These are phyloP conservation scores for Geodia barretti DNA, from an alignment of 37 sponge, comb jelly and placozoan genomes.

Conservation along the genomic window DNA sequence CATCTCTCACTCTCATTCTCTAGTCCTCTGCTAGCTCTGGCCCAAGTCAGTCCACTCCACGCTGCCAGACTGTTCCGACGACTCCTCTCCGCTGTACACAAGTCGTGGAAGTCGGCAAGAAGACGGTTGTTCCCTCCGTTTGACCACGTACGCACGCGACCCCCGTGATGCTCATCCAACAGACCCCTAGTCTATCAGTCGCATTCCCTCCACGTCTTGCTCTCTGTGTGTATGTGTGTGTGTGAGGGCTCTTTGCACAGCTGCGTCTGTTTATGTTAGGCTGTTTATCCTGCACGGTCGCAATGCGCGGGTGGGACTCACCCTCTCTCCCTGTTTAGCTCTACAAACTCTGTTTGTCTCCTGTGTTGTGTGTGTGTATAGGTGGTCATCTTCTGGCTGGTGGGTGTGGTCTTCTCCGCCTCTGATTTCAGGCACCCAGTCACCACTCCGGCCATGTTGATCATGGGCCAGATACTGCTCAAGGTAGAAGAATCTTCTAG, in stretches of 20 bases:
- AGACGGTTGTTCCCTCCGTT: background rate
- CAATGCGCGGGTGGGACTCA: no score
- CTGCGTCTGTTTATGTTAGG: no score
- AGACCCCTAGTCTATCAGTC: no score
- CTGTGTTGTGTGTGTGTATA: constrained; percentile 3
- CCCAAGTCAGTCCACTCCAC: constrained; percentile 11
- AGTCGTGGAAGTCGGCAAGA: constrained; percentile 17
- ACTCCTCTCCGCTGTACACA: constrained; percentile 1
- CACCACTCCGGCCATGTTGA: constrained; percentile 61
- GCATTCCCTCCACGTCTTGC: no score
- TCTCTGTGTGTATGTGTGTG: no score
- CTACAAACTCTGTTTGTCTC: background rate
- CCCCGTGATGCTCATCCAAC: no score
- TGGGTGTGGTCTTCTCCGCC: constrained; percentile 66
- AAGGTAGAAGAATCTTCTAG: constrained; percentile 36
- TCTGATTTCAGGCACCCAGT: constrained; percentile 81
- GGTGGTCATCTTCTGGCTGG: constrained; percentile 68
- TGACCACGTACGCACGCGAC: background rate
- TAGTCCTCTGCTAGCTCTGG: constrained; percentile 51
- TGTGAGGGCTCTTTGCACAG: no score
- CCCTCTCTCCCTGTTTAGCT: background rate
- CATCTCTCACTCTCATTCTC: background rate
- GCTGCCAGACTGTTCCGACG: constrained; percentile 22
- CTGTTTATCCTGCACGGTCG: no score
- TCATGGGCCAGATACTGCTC: constrained; percentile 53